These are phyloP conservation scores for Erpornis zantholeuca DNA, from an alignment of 2,113 vertebrate species.

Conservation along the genomic window DNA sequence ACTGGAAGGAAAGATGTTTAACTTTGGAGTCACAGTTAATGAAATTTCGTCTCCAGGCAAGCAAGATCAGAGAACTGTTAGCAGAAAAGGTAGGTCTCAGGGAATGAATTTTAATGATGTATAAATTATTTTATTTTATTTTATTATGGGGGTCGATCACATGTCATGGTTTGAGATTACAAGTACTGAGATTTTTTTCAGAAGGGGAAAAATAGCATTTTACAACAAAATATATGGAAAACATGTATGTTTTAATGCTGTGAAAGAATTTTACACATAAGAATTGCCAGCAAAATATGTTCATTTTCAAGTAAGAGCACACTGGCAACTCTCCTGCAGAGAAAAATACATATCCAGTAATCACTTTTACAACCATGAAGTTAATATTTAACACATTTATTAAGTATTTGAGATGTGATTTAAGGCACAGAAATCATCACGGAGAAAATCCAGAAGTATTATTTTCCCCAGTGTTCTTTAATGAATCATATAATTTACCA, in stretches of 20 bases:
- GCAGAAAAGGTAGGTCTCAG: constrained; percentile 88
- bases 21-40: constrained; percentile 91
- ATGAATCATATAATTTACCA: background rate
- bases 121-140: background rate
- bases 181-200: background rate
- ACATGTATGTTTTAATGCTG: background rate
- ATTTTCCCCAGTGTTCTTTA: background rate
- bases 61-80: constrained; percentile 92
- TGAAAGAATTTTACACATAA: background rate
- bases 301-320: background rate
- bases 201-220: background rate
- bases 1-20: constrained; percentile 94
- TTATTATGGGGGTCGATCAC: background rate
- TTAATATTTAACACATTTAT: background rate
- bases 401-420: background rate
- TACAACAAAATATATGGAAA: background rate
- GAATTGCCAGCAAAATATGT: background rate
- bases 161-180: background rate
- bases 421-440: background rate
- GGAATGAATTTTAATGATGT: background rate
- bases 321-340: background rate
- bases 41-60: constrained; percentile 94
- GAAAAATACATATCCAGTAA: background rate
- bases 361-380: background rate
- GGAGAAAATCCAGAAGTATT: background rate